A percentile compares a stretch with the other conserved stretches of the same genome.
These are phyloP conservation scores for Microtus oregoni DNA, from an alignment of 2,113 vertebrate species.

Conservation along the genomic window DNA sequence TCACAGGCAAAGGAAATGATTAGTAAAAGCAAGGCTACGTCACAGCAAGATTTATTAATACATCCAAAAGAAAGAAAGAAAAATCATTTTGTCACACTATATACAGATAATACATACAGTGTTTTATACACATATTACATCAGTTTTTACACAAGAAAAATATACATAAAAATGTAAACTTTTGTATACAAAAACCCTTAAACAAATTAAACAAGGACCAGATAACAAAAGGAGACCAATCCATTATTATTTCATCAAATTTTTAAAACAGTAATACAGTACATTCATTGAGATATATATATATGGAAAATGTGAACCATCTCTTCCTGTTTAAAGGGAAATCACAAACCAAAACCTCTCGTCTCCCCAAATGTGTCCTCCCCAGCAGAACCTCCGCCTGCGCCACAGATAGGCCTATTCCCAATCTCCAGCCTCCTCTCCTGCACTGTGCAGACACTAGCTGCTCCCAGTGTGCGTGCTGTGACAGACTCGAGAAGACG, in stretches of 20 bases:
- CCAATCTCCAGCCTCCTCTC: slow-evolving; percentile 27
- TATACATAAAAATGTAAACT: slow-evolving; percentile 99
- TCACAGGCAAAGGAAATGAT: slow-evolving; percentile 71
- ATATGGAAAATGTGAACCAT: slow-evolving; percentile 91
- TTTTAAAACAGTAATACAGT: slow-evolving; percentile 98
- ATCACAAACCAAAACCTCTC: slow-evolving; percentile 84
- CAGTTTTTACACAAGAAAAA: slow-evolving; percentile 99
- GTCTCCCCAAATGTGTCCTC: slow-evolving; percentile 76
- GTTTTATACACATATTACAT: slow-evolving; percentile 99
- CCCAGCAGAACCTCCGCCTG: slow-evolving; percentile 61
- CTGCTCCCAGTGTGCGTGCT: slow-evolving; percentile 75
- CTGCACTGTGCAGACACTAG: slow-evolving; percentile 59
- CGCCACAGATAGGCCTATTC: neutral
- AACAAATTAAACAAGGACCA: slow-evolving; percentile 99
- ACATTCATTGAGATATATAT: slow-evolving; percentile 99
- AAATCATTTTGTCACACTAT: slow-evolving; percentile 99
- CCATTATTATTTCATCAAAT: slow-evolving; percentile 94
- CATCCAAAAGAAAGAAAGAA: slow-evolving; percentile 99
- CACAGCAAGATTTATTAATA: slow-evolving; percentile 99
- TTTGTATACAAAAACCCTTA: slow-evolving; percentile 99
- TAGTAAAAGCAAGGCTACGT: slow-evolving; percentile 88
- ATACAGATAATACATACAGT: slow-evolving; percentile 99
- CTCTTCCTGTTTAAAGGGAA: slow-evolving; percentile 90
- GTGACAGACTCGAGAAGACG: slow-evolving; percentile 38
- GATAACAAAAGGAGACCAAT: slow-evolving; percentile 99